Percentiles rank a stretch among this genome's conserved stretches.
phyloP scores from a whole-genome alignment of 2,797 vertebrate genomes.

The Gallinago nigripennis region DNA sequence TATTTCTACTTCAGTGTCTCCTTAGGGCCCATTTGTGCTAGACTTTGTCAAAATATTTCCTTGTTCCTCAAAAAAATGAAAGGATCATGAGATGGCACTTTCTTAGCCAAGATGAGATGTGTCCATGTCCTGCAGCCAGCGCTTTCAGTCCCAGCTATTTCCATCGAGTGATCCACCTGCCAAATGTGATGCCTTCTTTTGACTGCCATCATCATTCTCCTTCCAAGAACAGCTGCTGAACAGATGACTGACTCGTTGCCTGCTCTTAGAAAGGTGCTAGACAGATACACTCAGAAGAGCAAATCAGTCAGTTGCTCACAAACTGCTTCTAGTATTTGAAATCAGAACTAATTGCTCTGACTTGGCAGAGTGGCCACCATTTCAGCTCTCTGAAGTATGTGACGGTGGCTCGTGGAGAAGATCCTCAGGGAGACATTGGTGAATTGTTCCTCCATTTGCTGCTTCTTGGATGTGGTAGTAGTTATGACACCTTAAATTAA shows the following conservation, averaged over 20 bases:
- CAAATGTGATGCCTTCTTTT: neutral
- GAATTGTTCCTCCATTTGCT: neutral
- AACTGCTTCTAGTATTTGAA: neutral
- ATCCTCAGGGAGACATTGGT: neutral
- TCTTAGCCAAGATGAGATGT: neutral
- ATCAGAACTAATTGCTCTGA: neutral
- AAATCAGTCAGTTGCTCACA: neutral
- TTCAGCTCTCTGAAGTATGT: neutral
- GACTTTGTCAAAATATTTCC: constrained; percentile 18
- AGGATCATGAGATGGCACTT: neutral
- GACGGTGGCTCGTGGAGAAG: neutral
- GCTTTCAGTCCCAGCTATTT: neutral
- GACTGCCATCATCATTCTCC: neutral
- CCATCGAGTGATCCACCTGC: neutral
- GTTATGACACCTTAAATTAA: neutral
- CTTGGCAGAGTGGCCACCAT: neutral
- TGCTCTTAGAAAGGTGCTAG: neutral
- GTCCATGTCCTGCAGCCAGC: neutral
- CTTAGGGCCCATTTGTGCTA: neutral
- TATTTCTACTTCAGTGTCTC: neutral
- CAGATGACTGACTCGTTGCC: neutral
- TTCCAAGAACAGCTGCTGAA: neutral
- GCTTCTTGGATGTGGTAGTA: neutral
- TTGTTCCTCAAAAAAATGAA: neutral
- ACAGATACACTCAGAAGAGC: neutral